Conservation (phyloP, 2,113 vertebrate species). For the Isurus oxyrinchus region DNA sequence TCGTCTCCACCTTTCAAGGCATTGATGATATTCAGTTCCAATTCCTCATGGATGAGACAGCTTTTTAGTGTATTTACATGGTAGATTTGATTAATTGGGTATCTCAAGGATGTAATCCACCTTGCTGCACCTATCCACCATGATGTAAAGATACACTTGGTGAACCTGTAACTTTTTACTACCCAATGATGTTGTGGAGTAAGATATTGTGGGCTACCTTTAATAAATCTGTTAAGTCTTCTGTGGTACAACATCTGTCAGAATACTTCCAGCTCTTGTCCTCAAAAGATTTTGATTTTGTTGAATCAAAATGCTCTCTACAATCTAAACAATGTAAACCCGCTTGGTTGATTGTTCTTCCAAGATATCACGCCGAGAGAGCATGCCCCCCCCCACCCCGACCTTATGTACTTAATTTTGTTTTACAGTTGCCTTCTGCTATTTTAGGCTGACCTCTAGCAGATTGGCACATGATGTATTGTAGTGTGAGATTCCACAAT, state of each 20-base stretch:
- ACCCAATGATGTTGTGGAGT: background rate
- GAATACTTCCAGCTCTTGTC: background rate
- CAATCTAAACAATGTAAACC: background rate
- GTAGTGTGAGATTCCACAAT: background rate
- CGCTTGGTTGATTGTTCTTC: background rate
- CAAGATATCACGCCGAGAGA: background rate
- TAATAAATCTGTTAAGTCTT: background rate
- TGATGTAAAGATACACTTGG: background rate
- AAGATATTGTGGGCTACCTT: background rate
- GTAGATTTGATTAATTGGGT: background rate
- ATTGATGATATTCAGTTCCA: background rate
- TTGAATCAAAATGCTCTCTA: background rate
- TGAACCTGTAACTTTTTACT: background rate
- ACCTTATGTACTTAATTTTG: background rate
- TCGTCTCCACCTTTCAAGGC: background rate
- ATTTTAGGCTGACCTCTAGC: background rate
- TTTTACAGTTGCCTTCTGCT: background rate
- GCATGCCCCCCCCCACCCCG: background rate
- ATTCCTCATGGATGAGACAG: background rate
- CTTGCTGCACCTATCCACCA: background rate
- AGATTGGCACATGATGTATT: background rate
- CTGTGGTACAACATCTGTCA: too few relatives aligned
- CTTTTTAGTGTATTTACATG: background rate
- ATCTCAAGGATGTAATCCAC: background rate
- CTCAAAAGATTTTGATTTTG: background rate